Base-by-base conservation (phyloP, 1,140 invertebrate genomes). In the Drosophila saltans region DNA sequence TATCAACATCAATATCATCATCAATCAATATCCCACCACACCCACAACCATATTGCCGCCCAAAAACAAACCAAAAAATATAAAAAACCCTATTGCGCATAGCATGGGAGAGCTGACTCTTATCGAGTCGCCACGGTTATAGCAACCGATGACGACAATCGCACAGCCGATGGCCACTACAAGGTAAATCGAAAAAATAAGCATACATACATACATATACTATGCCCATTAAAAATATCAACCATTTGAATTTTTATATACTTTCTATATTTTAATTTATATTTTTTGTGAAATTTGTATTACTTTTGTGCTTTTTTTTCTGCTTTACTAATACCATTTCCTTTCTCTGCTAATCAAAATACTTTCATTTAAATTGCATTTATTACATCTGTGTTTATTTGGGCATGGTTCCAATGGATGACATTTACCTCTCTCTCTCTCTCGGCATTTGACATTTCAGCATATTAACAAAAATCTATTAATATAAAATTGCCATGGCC, bases 101-200 rank as follows among this genome's bases (percentile, higher is more conserved):
- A 98, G 97, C 96, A 97, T 95, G 97, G 96, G 93, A 96, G 97
- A 91, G 95, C 97, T 93, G 97, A 98, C 94, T 98, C 97, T 89
- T 98, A 98, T 94, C 96, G 97, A 93, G 96, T 97, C 93, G 97
- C 97, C 78, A 98, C 97, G 84, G 95, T 97, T 93, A 95, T 96
- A 79, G 94, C 95, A 93, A 94, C 97, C 93, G 96, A 96, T 94
- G 97, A 98, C 93, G 97, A 98, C 95, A 97, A 98, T 95, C 96
- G 96, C 94, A 97, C 97, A 76, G 96, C 97, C 80, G 97, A 98
- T 94, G 97, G 97, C 93, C 96, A 96, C 94, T 96, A 95, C 92
- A 98, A 98, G 97, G 97, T 97, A 95, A 93, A 81, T 86, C 75
- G 48, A 72, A 78, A 2, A 30, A 2, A 30, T 30, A 30, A 16